Base-by-base conservation (phyloP, 2,113 vertebrate species). In the Phodopus roborovskii region DNA sequence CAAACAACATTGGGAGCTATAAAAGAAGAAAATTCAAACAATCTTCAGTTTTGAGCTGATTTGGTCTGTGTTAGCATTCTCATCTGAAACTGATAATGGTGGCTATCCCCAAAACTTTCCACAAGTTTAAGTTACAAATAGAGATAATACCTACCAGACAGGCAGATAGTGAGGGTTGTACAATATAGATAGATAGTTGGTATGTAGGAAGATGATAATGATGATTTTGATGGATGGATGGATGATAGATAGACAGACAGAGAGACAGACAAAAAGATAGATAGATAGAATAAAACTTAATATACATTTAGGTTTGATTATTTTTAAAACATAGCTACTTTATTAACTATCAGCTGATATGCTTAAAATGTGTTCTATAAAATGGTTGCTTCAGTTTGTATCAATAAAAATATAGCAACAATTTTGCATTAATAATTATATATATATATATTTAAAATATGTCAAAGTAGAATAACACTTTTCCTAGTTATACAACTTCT, bases 401-500 rank as follows among this genome's bases (percentile, higher is more conserved):
- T 62, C 64, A 73, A 66, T 85, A 4, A 45, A 22, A 48, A 92
- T 9, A 82, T 42, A 62, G 42, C 26, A 94, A 33, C 36, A 39
- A 11, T 39, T 73, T 39, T 28, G 3, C 94, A 50, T 92, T 24
- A 36, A 90, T 7, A 30, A 17, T 74, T 60, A 96, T 60, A 66
- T 20, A 60, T 68, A 87, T 56, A 56, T 79, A 89, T 91, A 68
- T n/a, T n/a, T n/a, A 24, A 94, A 95, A 85, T 53, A 2, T 88
- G 28, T 97, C 78, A 89, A 83, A 94, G 42, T 79, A 91, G 12
- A 30, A 9, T 58, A 91, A 87, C 5, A 66, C 4, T 90, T 90
- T 88, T 84, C 39, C 92, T 88, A 39, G 84, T 66, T 88, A 9
- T 53, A 84, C 85, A 87, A 75, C 24, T 94, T 94, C 81, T 48